Percentiles rank a stretch among this genome's conserved stretches.
Conservation (phyloP, 2,888 invertebrate species). For the Oscheius sp. region DNA sequence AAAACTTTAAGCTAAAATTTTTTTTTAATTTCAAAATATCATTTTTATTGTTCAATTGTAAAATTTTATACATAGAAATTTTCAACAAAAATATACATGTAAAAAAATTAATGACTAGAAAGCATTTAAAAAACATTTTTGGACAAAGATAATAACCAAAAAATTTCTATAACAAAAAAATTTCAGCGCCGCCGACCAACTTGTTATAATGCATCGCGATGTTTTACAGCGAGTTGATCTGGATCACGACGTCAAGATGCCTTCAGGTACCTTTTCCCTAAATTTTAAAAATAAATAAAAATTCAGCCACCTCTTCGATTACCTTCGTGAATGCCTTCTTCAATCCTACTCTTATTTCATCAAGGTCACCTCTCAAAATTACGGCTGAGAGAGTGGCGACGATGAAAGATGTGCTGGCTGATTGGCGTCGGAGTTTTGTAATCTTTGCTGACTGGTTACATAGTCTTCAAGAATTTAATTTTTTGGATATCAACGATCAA, state of each 20-base stretch:
- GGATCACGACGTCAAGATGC: background rate
- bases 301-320: constrained; percentile 32
- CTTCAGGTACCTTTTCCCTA: constrained; percentile 27
- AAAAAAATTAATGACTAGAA: no score
- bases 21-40: no score
- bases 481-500: constrained; percentile 45
- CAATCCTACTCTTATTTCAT: constrained; percentile 47
- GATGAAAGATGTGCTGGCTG: constrained; percentile 58
- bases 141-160: background rate
- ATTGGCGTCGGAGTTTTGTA: constrained; percentile 62
- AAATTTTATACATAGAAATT: no score
- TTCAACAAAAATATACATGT: no score
- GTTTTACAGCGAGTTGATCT: constrained; percentile 34
- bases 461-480: constrained; percentile 58
- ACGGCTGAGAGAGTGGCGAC: constrained; percentile 52
- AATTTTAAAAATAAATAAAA: constrained; percentile 51
- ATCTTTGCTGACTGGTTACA: constrained; percentile 62
- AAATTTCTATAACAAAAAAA: background rate
- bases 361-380: constrained; percentile 46
- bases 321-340: constrained; percentile 56
- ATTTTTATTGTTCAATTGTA: no score
- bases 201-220: constrained; percentile 47
- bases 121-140: no score
- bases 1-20: no score
- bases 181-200: constrained; percentile 42